Conservation (phyloP, 2,888 invertebrate genomes). For the Teleogryllus oceanicus region DNA sequence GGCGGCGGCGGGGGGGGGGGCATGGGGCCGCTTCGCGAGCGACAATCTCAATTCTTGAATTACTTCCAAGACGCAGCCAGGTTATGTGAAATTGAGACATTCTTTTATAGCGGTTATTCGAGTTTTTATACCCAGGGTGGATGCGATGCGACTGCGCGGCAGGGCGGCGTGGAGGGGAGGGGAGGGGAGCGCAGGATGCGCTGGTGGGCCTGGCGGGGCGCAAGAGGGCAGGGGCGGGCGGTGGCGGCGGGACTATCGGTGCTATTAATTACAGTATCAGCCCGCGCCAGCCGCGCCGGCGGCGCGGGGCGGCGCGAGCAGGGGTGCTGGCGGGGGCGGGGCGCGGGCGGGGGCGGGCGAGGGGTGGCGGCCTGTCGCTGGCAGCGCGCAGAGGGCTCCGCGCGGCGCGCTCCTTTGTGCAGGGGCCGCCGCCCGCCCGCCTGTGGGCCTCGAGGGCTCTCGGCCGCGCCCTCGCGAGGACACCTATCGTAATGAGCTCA, state of each 20-base stretch:
- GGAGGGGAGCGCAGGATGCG: not conserved
- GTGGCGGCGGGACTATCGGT: not conserved
- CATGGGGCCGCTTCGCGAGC: slow-evolving; percentile 18
- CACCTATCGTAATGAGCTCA: too few relatives aligned
- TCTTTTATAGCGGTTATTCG: slow-evolving; percentile 35
- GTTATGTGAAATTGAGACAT: slow-evolving; percentile 38
- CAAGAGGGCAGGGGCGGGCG: not conserved
- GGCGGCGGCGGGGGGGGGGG: too few relatives aligned
- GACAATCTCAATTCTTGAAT: slow-evolving; percentile 35
- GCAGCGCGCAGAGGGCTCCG: too few relatives aligned
- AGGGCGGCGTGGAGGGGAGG: not conserved
- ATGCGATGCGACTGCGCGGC: not conserved
- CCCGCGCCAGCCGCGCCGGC: slow-evolving; percentile 6
- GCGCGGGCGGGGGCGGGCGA: not conserved
- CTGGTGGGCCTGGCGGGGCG: not conserved
- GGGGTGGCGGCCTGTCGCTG: not conserved
- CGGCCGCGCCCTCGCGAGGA: too few relatives aligned
- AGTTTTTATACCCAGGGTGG: slow-evolving; percentile 30
- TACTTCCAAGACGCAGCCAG: slow-evolving; percentile 33
- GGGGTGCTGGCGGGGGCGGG: not conserved
- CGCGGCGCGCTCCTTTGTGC: too few relatives aligned
- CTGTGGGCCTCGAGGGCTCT: too few relatives aligned
- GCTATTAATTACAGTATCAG: slow-evolving; percentile 5
- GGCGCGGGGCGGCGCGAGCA: not conserved
- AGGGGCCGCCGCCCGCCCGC: not conserved